A percentile compares a stretch with the other conserved stretches of the same genome.
Evolutionary conservation across 1,140 invertebrate genomes (phyloP).

Genomic region (Aporrectodea caliginosa): DNA sequence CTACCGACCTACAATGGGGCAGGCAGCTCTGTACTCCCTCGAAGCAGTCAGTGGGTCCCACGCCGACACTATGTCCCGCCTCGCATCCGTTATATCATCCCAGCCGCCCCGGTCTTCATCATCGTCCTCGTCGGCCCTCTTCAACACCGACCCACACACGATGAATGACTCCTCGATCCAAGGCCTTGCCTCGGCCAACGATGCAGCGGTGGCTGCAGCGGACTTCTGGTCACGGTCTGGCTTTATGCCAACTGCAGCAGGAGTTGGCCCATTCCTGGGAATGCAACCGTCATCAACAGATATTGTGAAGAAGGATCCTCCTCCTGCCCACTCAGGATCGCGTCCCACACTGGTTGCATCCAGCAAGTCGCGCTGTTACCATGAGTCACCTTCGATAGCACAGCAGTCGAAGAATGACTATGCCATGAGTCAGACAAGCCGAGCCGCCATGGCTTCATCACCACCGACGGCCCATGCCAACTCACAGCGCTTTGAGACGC

Average conservation of each 20-base stretch:
- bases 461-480: background rate
- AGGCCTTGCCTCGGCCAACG: background rate
- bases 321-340: background rate
- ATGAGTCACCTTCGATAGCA: background rate
- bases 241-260: background rate
- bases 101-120: background rate
- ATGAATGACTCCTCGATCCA: background rate
- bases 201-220: too few species aligned
- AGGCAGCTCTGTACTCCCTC: background rate
- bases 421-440: background rate
- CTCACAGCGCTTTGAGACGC: background rate
- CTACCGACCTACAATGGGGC: background rate
- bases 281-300: background rate
- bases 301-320: background rate
- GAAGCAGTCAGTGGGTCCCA: background rate
- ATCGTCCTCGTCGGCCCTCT: too few species aligned
- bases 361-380: background rate
- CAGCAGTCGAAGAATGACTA: background rate
- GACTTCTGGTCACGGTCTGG: background rate
- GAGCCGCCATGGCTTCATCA: background rate
- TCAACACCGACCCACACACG: background rate
- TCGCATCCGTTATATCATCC: background rate
- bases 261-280: background rate
- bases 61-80: background rate
- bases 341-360: background rate